phyloP scores from a whole-genome alignment of 1,140 invertebrate species.

The Pomacea maculata region DNA sequence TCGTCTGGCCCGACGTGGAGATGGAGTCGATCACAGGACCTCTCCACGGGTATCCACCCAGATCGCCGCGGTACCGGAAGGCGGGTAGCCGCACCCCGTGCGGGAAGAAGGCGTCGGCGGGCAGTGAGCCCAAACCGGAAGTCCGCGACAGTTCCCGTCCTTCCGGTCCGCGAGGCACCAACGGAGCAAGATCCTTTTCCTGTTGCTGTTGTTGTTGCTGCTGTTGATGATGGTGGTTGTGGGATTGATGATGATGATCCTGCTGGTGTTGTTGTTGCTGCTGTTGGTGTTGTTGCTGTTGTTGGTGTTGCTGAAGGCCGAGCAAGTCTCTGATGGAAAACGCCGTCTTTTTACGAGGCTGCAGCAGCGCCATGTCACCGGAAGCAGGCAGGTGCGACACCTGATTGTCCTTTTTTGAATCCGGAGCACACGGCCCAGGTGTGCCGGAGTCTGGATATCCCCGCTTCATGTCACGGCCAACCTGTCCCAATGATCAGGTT shows the following conservation, averaged over 20 bases:
- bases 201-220: not conserved
- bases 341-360: slow-evolving; percentile 30
- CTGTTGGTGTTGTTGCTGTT: slow-evolving; percentile 3
- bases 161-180: not conserved
- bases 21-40: slow-evolving; percentile 25
- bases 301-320: slow-evolving; percentile 24
- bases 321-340: slow-evolving; percentile 32
- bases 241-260: not conserved
- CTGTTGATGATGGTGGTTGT: too few relatives aligned
- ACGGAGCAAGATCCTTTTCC: not conserved
- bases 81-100: slow-evolving; percentile 2
- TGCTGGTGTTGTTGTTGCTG: slow-evolving; percentile 2
- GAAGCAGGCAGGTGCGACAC: not conserved
- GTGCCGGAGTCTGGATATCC: too few relatives aligned
- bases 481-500: too few relatives aligned
- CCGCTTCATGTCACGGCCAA: too few relatives aligned
- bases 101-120: not conserved
- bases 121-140: not conserved
- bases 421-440: too few relatives aligned
- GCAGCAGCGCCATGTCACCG: not conserved
- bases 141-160: not conserved
- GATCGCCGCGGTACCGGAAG: slow-evolving; percentile 11
- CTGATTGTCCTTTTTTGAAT: too few relatives aligned
- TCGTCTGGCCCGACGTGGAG: slow-evolving; percentile 27
- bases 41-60: slow-evolving; percentile 20